These are phyloP conservation scores for Coregonus suidteri DNA, from an alignment of 2,797 vertebrate species.

Conservation along the genomic window DNA sequence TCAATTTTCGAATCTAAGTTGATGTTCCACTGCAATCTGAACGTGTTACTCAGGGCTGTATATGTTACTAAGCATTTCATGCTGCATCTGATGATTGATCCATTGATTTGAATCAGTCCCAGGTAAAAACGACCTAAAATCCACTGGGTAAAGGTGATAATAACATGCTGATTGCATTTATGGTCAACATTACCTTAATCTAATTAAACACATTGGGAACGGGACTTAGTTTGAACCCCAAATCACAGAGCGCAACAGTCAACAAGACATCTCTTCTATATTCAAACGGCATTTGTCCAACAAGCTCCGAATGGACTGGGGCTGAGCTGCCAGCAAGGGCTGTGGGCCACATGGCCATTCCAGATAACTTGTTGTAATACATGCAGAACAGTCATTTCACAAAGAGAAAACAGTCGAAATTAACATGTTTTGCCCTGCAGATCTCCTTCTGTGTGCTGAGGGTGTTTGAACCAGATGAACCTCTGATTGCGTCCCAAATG, in stretches of 20 bases:
- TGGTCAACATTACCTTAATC: background rate
- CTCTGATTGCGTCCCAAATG: no score
- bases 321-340: background rate
- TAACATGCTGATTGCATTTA: background rate
- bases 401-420: background rate
- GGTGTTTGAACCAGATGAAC: no score
- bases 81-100: constrained; percentile 22
- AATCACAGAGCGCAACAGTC: background rate
- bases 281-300: background rate
- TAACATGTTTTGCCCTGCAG: constrained; percentile 19
- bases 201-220: no score
- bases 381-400: background rate
- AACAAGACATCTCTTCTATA: background rate
- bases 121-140: background rate
- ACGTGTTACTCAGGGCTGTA: constrained; percentile 7
- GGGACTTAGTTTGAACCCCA: background rate
- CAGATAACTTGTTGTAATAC: background rate
- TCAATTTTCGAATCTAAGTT: constrained; percentile 4
- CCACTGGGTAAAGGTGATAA: background rate
- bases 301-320: background rate
- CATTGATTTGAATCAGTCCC: background rate
- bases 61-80: constrained; percentile 9
- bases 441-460: no score
- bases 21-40: constrained; percentile 10
- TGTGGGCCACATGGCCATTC: background rate